Evolutionary conservation across 2,797 vertebrate genomes (phyloP), one percentile per base, ranked within the genome.

Genomic region (Thripadectes ignobilis): DNA sequence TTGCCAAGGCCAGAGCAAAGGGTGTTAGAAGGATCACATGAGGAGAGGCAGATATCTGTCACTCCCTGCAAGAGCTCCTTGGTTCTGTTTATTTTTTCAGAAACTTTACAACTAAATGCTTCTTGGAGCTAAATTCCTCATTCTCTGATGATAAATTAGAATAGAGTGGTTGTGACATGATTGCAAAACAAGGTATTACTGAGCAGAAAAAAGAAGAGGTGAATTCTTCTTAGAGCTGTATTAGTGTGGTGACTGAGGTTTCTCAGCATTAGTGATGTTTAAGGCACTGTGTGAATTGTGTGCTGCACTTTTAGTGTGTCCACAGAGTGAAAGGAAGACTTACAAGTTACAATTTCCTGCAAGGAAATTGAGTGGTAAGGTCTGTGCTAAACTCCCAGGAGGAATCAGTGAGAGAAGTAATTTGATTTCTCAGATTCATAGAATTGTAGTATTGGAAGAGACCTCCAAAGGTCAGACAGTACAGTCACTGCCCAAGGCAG

Each of bases 341-440:
- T 94, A 93, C 34, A 88, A 69, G 69, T 86, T 93, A 69, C 38
- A 93, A 84, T 95, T 86, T 81, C 49, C 68, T 89, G 81, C 57
- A 61, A 89, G 72, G n/a, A 95, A 91, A 96, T 68, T 51, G 62
- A 72, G 32, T n/a, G 7, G 7, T 75, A 62, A 78, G 41, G 18
- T 69, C 58, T 91, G 62, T 85, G 66, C 65, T 76, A 51, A 89
- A 41, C 29, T 92, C 95, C 23, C 1, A 12, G 14, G 43, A 83
- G 51, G 76, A 89, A 75, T 78, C 32, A 52, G n/a, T 45, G 65
- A 68, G 20, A 79, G 36, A 87, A 82, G 38, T 27, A 0, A 38
- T 71, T 87, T 88, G 48, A 78, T 93, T 92, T 92, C 78, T 88
- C 65, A 72, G 38, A 55, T 88, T 93, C 75, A 55, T 51, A 78